These are phyloP conservation scores for Amphimallon solstitiale DNA, from an alignment of 2,888 invertebrate species.

Conservation along the genomic window DNA sequence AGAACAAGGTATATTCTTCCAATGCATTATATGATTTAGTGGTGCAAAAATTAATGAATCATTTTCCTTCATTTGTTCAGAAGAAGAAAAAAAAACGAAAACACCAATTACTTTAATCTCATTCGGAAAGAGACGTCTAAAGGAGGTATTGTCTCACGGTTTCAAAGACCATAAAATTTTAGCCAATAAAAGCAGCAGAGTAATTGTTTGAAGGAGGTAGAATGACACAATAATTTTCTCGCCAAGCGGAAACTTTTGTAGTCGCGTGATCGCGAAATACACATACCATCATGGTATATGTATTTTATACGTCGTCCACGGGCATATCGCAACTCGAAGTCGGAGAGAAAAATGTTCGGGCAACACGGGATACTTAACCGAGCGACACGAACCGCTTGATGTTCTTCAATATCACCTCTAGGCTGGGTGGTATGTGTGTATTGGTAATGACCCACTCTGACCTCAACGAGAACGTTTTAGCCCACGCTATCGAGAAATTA, in stretches of 20 bases:
- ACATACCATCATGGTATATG: background rate
- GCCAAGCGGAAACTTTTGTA: background rate
- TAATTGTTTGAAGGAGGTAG: background rate
- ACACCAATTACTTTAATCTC: no score
- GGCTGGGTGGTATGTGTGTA: slow-evolving; percentile 32
- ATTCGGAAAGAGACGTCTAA: no score
- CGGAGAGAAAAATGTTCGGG: background rate
- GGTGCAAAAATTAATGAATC: no score
- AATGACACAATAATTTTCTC: background rate
- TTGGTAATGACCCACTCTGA: slow-evolving; percentile 47
- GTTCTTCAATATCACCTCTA: slow-evolving; percentile 8
- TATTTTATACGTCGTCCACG: no score
- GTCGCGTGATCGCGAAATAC: background rate
- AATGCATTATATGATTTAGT: no score
- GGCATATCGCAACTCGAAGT: background rate
- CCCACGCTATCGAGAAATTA: slow-evolving; percentile 46
- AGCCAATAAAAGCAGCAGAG: no score
- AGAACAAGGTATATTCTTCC: no score
- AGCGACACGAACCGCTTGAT: background rate
- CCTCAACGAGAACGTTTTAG: slow-evolving; percentile 45
- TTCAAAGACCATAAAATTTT: no score
- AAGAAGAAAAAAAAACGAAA: no score
- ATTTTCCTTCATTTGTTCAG: no score
- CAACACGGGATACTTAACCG: background rate
- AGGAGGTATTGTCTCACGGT: no score